Percentiles rank a stretch among this genome's conserved stretches.
Conservation (phyloP, 2,888 invertebrate species). For the Strigamia transsilvanica region DNA sequence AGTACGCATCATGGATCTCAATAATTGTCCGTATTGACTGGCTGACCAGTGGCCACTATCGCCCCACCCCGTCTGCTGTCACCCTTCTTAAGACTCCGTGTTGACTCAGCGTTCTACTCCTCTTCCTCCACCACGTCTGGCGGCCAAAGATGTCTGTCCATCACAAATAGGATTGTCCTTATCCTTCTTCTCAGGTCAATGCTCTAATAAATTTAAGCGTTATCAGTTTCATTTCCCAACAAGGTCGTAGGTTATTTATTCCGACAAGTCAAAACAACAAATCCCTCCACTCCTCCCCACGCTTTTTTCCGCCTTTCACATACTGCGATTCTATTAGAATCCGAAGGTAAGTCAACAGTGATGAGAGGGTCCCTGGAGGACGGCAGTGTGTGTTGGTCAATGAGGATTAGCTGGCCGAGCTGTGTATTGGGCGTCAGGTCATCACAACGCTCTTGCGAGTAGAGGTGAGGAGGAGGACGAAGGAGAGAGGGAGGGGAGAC, state of each 20-base stretch:
- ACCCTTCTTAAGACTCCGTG: constrained; percentile 26
- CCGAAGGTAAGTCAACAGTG: constrained; percentile 51
- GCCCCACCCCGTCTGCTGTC: constrained; percentile 15
- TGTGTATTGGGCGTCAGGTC: constrained; percentile 24
- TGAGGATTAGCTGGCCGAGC: constrained; percentile 17
- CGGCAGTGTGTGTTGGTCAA: constrained; percentile 25
- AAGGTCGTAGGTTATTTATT: constrained; percentile 21
- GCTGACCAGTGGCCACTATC: constrained; percentile 31
- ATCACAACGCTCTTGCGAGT: constrained; percentile 23
- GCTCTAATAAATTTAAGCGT: constrained; percentile 26
- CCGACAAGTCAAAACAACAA: constrained; percentile 32
- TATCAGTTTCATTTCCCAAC: constrained; percentile 26
- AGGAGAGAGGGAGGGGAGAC: background rate
- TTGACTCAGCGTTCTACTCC: constrained; percentile 41
- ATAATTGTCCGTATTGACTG: constrained; percentile 52
- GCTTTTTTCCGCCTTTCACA: background rate
- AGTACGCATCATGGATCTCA: constrained; percentile 45
- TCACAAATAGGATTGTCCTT: constrained; percentile 32
- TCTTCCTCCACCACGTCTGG: constrained; percentile 16
- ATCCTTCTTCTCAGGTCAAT: constrained; percentile 30
- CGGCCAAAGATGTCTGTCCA: constrained; percentile 33
- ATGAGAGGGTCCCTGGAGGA: constrained; percentile 48
- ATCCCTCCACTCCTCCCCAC: background rate
- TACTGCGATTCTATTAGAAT: constrained; percentile 51
- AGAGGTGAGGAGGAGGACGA: constrained; percentile 35